Evolutionary conservation across 2,797 vertebrate genomes (phyloP), one percentile per base, ranked within the genome.

Genomic region (Sternotherus odoratus): DNA sequence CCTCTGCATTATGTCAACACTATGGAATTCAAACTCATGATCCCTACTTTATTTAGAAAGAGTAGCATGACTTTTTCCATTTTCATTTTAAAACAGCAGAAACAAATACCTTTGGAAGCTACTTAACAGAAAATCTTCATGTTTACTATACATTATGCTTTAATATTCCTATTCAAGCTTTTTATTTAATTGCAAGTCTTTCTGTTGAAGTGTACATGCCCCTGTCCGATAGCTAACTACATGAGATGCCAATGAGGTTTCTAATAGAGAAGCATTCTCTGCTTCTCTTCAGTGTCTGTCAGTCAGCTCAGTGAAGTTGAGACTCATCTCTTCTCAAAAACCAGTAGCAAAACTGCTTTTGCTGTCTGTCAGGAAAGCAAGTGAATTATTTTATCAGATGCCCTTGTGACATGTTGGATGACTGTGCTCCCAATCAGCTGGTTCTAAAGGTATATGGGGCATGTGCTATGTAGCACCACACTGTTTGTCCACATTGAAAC

Each of bases 351-450:
- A 98, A 97, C 90, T 97, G 94, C 93, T 97, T 97, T 92, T 95
- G 90, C 93, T 83, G 93, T 96, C 96, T 97, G 98, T 98, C 97
- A 98, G 98, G 96, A 97, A 98, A 98, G 97, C 97, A 98, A 98
- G 96, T 97, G 98, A 98, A 98, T 97, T 93, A 96, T 97, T 98
- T 98, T 98, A 98, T 95, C 87, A 96, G 98, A 98, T 97, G 97
- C 97, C 95, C 97, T 97, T 97, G 91, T 98, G 98, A 98, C 98
- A 98, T 98, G 98, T 97, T 98, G 98, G 97, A 98, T 97, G 98
- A 98, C 97, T 97, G 96, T 98, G 92, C 91, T 91, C 97, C 97
- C 97, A 95, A 98, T 98, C 98, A 98, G 96, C 96, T 95, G 93
- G 95, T 97, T 98, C 97, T 96, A 98, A 97, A 96, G 98, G 98